Conservation (phyloP, 2,888 invertebrate species). For the Drosophila emarginata region DNA sequence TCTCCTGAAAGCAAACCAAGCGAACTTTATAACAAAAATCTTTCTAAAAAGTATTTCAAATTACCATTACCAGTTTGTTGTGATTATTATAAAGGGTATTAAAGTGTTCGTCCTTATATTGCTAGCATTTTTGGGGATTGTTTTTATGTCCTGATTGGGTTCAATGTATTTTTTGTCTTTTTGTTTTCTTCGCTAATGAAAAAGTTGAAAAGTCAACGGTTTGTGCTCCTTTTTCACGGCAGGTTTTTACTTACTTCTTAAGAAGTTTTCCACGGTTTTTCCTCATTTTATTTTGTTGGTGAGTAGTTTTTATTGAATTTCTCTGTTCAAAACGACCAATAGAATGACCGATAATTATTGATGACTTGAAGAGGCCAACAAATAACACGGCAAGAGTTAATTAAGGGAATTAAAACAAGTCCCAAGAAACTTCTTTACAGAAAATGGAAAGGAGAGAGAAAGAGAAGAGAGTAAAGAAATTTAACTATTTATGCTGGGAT, state of each 20-base stretch:
- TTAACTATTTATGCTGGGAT: conserved; percentile 49
- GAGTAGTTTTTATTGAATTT: conserved; percentile 46
- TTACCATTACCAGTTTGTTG: no score
- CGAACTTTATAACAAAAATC: no score
- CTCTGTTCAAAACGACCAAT: background rate
- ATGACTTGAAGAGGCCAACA: conserved; percentile 40
- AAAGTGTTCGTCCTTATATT: background rate
- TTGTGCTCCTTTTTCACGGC: conserved; percentile 32
- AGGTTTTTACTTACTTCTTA: conserved; percentile 22
- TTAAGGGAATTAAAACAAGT: conserved; percentile 21
- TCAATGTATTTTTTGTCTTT: background rate
- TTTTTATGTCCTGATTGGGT: conserved; percentile 57
- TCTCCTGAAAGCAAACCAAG: no score
- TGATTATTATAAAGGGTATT: conserved; percentile 37
- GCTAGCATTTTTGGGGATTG: conserved; percentile 39
- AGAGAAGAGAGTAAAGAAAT: background rate
- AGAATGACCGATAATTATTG: conserved; percentile 45
- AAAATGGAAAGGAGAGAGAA: background rate
- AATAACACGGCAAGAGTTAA: conserved; percentile 34
- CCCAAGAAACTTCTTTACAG: background rate
- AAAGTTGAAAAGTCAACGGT: conserved; percentile 75
- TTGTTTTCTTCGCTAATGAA: conserved; percentile 63
- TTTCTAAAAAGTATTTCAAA: no score
- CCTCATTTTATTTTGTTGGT: conserved; percentile 30
- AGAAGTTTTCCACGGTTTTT: conserved; percentile 55